These are phyloP conservation scores for Ochotona princeps DNA, from an alignment of 2,113 vertebrate genomes.

Conservation along the genomic window DNA sequence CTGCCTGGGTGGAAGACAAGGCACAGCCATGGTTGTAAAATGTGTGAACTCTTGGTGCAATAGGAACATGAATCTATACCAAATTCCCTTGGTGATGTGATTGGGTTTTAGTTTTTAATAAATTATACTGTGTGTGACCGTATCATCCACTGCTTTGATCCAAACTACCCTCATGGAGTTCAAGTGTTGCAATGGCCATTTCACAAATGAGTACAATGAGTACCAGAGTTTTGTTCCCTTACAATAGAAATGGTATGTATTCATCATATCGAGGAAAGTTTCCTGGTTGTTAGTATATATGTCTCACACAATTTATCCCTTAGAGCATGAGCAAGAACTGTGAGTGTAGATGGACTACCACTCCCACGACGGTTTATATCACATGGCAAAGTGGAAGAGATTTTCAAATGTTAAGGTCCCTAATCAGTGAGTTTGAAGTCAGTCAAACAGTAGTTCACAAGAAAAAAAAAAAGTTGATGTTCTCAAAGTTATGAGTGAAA, in stretches of 20 bases:
- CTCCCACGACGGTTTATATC: too few relatives aligned
- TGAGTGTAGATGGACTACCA: not conserved
- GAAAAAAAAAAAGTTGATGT: too few relatives aligned
- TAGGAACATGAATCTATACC: not conserved
- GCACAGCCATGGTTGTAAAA: not conserved
- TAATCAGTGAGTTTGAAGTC: not conserved
- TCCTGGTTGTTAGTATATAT: fast-evolving
- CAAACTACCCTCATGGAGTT: not conserved
- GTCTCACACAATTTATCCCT: not conserved
- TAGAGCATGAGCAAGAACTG: not conserved
- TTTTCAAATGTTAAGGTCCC: not conserved
- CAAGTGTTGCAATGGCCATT: not conserved
- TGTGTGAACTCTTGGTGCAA: not conserved
- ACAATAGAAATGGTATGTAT: not conserved
- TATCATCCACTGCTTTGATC: not conserved
- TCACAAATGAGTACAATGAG: not conserved
- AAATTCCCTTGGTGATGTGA: not conserved
- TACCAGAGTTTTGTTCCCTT: too few relatives aligned
- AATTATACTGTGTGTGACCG: fast-evolving
- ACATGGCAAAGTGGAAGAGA: not conserved
- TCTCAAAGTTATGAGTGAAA: too few relatives aligned
- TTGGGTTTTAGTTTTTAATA: not conserved
- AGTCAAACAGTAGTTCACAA: not conserved
- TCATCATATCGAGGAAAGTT: not conserved
- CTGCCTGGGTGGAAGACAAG: not conserved